Evolutionary conservation across 1,140 invertebrate species (phyloP), one percentile per base, ranked within the genome.

Genomic region (Drosophila santomea): DNA sequence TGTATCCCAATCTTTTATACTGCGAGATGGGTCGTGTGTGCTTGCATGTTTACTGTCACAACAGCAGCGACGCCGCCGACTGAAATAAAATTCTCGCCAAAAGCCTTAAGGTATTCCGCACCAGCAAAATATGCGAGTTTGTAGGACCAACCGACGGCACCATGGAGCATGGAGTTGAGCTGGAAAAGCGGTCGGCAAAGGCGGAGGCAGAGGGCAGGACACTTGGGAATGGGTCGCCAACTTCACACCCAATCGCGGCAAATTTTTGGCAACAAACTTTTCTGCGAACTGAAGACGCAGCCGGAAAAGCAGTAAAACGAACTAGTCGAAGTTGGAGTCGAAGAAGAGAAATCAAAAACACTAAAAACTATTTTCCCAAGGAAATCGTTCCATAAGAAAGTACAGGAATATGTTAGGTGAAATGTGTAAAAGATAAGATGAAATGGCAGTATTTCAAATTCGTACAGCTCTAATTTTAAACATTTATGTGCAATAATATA

Each of bases 241-340:
- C 75, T 86, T 88, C 84, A 83, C 83, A 86, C 84, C 67, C 84
- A 83, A 83, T 89, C 79, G 83, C 79, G 84, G 75, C 66, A 89
- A 86, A 86, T 86, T 89, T 86, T 86, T 86, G 83, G 84, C 83
- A 86, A 86, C 84, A 88, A 86, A 86, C 83, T 86, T 86, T 74
- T 67, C 41, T 55, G 38, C 15, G 41, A 58, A 41, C 52, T 71
- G 41, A 48, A 68, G 82, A 35, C 57, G 73, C 59, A 77, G 55
- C 52, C 23, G 61, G 48, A 52, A 74, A 23, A 44, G 73, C 50
- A 41, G 74, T 45, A 58, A 61, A 45, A 73, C 55, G 74, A 77
- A 61, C 55, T 28, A 28, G 66, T 44, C 23, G 10, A 71, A 58
- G 64, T 28, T 14, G 36, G 25, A 50, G 43, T 25, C 44, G 43